Conservation (phyloP, 1,140 invertebrate species). For the Tenebrio molitor region DNA sequence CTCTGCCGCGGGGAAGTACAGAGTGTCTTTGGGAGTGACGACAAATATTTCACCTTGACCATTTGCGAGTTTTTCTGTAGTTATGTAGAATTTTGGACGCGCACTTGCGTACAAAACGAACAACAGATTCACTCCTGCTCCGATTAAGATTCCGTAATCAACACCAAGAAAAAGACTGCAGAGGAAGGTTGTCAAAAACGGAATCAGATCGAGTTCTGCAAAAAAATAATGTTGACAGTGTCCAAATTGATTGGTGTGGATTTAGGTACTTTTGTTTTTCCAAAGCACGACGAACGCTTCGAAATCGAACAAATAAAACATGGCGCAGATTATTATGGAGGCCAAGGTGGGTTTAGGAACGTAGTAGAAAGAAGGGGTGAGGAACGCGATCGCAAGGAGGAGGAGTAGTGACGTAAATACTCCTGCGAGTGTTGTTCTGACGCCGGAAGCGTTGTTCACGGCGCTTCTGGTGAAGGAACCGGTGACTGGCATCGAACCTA, state of each 20-base stretch:
- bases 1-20: conserved; percentile 78
- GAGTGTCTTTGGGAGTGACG: conserved; percentile 74
- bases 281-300: conserved; percentile 82
- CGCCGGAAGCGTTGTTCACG: conserved; percentile 92
- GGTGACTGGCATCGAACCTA: conserved; percentile 90
- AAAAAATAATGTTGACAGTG: conserved; percentile 46
- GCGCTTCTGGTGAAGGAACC: conserved; percentile 92
- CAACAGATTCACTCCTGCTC: conserved; percentile 76
- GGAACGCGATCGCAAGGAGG: conserved; percentile 77
- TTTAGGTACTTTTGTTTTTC: conserved; percentile 83
- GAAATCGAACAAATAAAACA: conserved; percentile 86
- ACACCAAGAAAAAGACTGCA: conserved; percentile 74
- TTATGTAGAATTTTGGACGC: conserved; percentile 70
- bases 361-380: conserved; percentile 81
- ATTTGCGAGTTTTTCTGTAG: conserved; percentile 59
- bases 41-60: conserved; percentile 64
- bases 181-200: conserved; percentile 74
- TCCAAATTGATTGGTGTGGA: conserved; percentile 14
- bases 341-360: conserved; percentile 84
- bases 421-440: conserved; percentile 86
- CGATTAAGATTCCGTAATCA: conserved; percentile 82
- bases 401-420: conserved; percentile 80
- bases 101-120: conserved; percentile 78
- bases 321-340: conserved; percentile 83
- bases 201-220: conserved; percentile 76